Evolutionary conservation across 2,888 invertebrate species (phyloP), one percentile per base, ranked within the genome.

Genomic region (Trichacis sp.): DNA sequence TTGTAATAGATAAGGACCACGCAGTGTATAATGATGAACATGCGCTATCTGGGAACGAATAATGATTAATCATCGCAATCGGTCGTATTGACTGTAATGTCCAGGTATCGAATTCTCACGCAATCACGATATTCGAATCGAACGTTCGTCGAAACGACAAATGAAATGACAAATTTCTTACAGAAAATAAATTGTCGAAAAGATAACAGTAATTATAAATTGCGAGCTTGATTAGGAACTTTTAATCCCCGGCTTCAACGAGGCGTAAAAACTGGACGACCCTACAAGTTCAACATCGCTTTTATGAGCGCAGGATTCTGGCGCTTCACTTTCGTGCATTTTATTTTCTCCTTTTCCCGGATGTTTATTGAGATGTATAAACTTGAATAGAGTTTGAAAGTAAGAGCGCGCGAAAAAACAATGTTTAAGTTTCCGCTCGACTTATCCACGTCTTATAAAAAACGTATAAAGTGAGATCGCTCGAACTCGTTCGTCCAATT

Each of bases 1-100:
- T 58, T 50, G 40, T 48, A 47, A 56, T 54, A 57, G 66, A 66
- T 66, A 66, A 62, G 54, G 58, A 62, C 61, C 52, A 48, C 53
- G 33, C 45, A 48, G 33, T 56, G 43, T 29, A 50, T 59, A 64
- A n/a, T 29, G 47, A 29, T 42, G 17, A 42, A 15, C 45, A n/a
- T 18, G 17, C 12, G 45, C 18, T 45, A 46, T 46, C 46, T 12
- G 29, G 24, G 24, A 33, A 48, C 8, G 48, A 48, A 48, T 17
- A 18, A 17, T 48, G 30, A 24, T 48, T 33, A 38, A 53, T 60
- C 48, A 59, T 53, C 42, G 36, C 43, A 33, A 12, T 52, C 47
- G 33, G 19, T 49, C 48, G 14, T 53, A 33, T 53, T 53, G 33
- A 14, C 52, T 47, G 47, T 47, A 42, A 59, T 12, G 48, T 40